Evolutionary conservation across 2,888 invertebrate genomes (phyloP).

Genomic region (Eurytoma adleriae): DNA sequence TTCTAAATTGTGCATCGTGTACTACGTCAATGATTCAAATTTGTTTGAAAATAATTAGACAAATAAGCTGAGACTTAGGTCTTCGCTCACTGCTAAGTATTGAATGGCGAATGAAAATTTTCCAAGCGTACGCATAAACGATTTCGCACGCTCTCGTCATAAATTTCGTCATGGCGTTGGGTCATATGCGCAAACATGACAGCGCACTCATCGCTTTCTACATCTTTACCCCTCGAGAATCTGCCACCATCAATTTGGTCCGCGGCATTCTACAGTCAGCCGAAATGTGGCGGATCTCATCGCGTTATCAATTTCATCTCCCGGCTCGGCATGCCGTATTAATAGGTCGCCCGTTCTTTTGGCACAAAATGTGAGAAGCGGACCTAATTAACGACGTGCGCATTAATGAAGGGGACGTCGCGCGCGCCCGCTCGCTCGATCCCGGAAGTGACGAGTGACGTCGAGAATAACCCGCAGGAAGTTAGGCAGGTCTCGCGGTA

Average conservation of each 20-base stretch:
- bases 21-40: too few relatives aligned
- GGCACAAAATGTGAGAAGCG: not conserved
- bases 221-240: constrained; percentile 18
- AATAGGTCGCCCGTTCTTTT: constrained; percentile 6
- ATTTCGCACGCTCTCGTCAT: too few relatives aligned
- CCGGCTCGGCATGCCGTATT: constrained; percentile 7
- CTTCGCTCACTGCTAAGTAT: too few relatives aligned
- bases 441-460: constrained; percentile 68
- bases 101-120: too few relatives aligned
- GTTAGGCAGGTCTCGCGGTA: constrained; percentile 59
- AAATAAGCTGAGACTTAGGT: too few relatives aligned
- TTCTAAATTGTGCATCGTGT: too few relatives aligned
- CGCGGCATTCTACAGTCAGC: not conserved
- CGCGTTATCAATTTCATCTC: constrained; percentile 37
- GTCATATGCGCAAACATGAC: not conserved
- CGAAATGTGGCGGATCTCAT: constrained; percentile 4
- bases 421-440: constrained; percentile 26
- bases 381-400: constrained; percentile 51
- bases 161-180: too few relatives aligned
- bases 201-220: not conserved
- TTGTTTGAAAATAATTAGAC: too few relatives aligned
- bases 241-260: constrained; percentile 29
- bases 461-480: constrained; percentile 69
- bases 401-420: constrained; percentile 52
- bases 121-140: too few relatives aligned